Percentiles rank a stretch among this genome's conserved stretches.
Evolutionary conservation across 2,113 vertebrate species (phyloP).

Genomic region (Oplegnathus fasciatus): DNA sequence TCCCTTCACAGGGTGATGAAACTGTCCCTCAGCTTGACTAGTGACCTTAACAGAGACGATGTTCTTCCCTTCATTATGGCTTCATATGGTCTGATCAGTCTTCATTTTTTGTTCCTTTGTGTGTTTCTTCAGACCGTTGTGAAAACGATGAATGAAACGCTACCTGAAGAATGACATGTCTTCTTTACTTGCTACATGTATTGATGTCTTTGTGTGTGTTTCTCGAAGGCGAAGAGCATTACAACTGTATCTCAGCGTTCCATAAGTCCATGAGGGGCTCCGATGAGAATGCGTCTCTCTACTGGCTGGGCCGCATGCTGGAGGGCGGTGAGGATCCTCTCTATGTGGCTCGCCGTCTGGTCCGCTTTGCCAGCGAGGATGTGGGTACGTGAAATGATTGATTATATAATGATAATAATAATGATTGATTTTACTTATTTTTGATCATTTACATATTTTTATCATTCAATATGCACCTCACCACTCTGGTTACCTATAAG

Average conservation of each 20-base stretch:
- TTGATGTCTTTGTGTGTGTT: not conserved
- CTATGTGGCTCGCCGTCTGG: slow-evolving; percentile 94
- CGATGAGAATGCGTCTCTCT: slow-evolving; percentile 93
- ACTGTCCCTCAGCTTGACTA: slow-evolving; percentile 26
- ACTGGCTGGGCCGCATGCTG: slow-evolving; percentile 98
- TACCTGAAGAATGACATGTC: not conserved
- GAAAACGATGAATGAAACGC: not conserved
- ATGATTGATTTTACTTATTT: no score
- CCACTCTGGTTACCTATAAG: not conserved
- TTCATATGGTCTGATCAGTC: not conserved
- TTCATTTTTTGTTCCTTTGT: not conserved
- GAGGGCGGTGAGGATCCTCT: slow-evolving; percentile 96
- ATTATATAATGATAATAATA: no score
- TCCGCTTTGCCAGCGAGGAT: slow-evolving; percentile 97
- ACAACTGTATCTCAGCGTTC: slow-evolving; percentile 96
- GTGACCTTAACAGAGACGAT: not conserved
- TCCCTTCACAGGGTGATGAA: slow-evolving; percentile 46
- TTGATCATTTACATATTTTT: not conserved
- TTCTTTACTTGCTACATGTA: not conserved
- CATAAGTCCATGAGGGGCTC: slow-evolving; percentile 98
- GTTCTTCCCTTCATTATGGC: not conserved
- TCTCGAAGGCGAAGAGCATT: slow-evolving; percentile 94
- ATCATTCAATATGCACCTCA: not conserved
- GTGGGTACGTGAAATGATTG: slow-evolving; percentile 88
- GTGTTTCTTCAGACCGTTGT: not conserved